phyloP scores from a whole-genome alignment of 1,140 invertebrate genomes.

The Leptinotarsa defecta region DNA sequence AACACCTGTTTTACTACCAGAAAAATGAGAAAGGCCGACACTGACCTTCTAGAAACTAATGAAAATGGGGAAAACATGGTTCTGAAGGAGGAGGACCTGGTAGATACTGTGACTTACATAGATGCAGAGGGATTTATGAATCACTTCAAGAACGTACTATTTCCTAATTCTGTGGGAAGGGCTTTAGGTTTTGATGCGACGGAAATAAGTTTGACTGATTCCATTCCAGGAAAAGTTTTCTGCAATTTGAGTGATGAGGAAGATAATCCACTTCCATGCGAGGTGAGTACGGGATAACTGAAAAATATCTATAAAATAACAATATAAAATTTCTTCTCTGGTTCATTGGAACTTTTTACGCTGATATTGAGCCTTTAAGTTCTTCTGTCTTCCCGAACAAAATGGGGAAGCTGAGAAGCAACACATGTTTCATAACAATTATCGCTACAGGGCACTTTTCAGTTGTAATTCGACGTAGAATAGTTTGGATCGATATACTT shows the following conservation, averaged over 20 bases:
- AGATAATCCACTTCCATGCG: constrained; percentile 31
- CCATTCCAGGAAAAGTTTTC: constrained; percentile 46
- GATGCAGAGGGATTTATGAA: constrained; percentile 47
- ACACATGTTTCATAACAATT: too few species aligned
- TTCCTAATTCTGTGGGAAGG: constrained; percentile 44
- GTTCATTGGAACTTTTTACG: too few species aligned
- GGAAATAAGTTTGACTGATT: constrained; percentile 34
- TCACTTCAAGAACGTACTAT: constrained; percentile 44
- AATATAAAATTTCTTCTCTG: too few species aligned
- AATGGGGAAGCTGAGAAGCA: too few species aligned
- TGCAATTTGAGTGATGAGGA: constrained; percentile 43
- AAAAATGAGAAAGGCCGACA: constrained; percentile 13
- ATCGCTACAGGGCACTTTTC: too few species aligned
- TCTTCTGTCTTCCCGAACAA: too few species aligned
- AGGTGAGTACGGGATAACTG: constrained; percentile 23
- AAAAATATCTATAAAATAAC: too few species aligned
- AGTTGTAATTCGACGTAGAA: too few species aligned
- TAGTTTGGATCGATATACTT: too few species aligned
- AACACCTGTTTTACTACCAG: constrained; percentile 35
- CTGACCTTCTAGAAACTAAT: constrained; percentile 17
- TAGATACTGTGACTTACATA: constrained; percentile 40
- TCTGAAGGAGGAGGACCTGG: constrained; percentile 33
- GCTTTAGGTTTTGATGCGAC: constrained; percentile 40
- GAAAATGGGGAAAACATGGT: constrained; percentile 23
- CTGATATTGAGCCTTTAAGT: too few species aligned